phyloP scores from a whole-genome alignment of 2,888 invertebrate genomes.

The Empis livida region DNA sequence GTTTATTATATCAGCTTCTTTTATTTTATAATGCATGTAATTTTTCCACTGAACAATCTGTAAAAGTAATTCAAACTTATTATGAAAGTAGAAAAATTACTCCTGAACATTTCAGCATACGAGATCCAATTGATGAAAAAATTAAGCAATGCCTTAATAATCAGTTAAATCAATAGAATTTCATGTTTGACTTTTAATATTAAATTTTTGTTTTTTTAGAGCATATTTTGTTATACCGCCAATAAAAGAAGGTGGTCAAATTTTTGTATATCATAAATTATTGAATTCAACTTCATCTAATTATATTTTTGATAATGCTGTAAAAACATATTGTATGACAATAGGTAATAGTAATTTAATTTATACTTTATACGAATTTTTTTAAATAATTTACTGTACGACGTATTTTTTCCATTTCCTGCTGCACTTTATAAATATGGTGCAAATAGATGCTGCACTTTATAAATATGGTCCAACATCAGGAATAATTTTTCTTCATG shows the following conservation, averaged over 20 bases:
- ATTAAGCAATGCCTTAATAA: constrained; percentile 36
- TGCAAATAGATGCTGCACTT: constrained; percentile 41
- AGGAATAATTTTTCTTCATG: constrained; percentile 50
- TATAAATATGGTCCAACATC: constrained; percentile 44
- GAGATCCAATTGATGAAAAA: constrained; percentile 35
- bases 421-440: too few relatives aligned
- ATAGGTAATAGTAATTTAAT: constrained; percentile 34
- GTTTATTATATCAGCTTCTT: constrained; percentile 11
- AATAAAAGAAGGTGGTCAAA: neutral
- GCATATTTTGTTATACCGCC: neutral
- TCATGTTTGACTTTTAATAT: neutral
- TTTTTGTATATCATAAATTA: constrained; percentile 42
- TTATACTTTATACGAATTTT: too few relatives aligned
- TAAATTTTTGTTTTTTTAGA: neutral
- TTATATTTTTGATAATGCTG: constrained; percentile 45
- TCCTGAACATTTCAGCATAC: constrained; percentile 50
- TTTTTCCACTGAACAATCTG: constrained; percentile 8
- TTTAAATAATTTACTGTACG: too few relatives aligned
- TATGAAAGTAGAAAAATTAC: constrained; percentile 44
- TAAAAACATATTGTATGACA: constrained; percentile 47
- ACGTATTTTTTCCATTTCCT: too few relatives aligned
- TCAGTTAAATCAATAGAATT: constrained; percentile 35
- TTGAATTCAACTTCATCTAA: constrained; percentile 43
- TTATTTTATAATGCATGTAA: constrained; percentile 13
- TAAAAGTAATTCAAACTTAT: constrained; percentile 39